Percentiles rank a stretch among this genome's conserved stretches.
Conservation (phyloP, 1,140 invertebrate genomes). For the Pseudachorutes palmiensis region DNA sequence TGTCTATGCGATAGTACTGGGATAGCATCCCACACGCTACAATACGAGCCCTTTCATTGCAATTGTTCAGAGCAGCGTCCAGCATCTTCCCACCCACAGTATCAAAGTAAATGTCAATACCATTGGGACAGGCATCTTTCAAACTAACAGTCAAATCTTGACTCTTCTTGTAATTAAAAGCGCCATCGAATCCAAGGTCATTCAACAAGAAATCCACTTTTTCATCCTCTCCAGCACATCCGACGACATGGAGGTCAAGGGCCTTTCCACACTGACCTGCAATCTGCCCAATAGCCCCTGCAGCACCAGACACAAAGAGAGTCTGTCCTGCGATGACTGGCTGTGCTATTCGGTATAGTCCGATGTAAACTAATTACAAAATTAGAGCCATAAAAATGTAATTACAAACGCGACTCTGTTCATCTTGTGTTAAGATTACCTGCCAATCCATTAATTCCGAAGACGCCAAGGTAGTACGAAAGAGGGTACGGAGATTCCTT, state of each 20-base stretch:
- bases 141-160: slow-evolving; percentile 2
- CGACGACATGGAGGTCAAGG: slow-evolving; percentile 5
- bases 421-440: too few species aligned
- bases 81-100: slow-evolving; percentile 15
- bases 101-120: slow-evolving; percentile 19
- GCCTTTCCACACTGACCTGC: slow-evolving; percentile 12
- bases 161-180: slow-evolving; percentile 13
- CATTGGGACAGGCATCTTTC: slow-evolving; percentile 10
- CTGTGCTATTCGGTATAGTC: background rate
- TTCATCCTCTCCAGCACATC: slow-evolving; percentile 4
- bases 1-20: background rate
- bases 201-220: slow-evolving; percentile 1
- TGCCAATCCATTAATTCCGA: background rate
- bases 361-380: slow-evolving; percentile 8
- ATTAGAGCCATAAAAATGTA: too few species aligned
- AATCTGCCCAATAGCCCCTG: slow-evolving; percentile 8
- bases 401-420: too few species aligned
- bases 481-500: background rate
- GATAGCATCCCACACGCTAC: slow-evolving; percentile 7
- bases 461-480: slow-evolving; percentile 6
- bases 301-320: background rate
- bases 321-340: background rate
- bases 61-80: background rate
- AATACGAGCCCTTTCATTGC: background rate
- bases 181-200: slow-evolving; percentile 14